phyloP scores from a whole-genome alignment of 1,140 invertebrate genomes.

The Radopholus similis region DNA sequence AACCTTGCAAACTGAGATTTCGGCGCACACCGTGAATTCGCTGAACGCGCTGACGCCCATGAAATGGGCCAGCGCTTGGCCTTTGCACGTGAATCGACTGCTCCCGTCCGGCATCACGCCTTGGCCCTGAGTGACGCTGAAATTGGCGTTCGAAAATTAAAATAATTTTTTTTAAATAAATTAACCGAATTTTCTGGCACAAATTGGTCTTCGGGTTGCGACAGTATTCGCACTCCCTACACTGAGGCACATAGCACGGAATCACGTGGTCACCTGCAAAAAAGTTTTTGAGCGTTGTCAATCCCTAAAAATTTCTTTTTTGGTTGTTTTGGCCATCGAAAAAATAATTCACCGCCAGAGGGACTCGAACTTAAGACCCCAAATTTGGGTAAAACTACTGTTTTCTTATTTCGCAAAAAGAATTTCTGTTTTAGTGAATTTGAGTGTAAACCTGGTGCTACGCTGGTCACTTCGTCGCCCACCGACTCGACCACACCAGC shows the following conservation, averaged over 20 bases:
- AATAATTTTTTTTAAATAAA: background rate
- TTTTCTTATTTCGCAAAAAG: too few species aligned
- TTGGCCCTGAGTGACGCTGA: conserved; percentile 62
- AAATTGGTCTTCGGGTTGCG: conserved; percentile 90
- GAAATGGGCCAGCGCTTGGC: conserved; percentile 83
- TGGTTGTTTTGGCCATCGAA: too few species aligned
- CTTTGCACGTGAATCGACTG: conserved; percentile 78
- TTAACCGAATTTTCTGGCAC: conserved; percentile 79
- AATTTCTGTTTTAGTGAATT: too few species aligned
- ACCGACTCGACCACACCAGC: conserved; percentile 79
- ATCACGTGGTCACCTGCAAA: conserved; percentile 74
- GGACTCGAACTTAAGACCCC: background rate
- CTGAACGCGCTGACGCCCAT: conserved; percentile 97
- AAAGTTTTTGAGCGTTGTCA: too few species aligned
- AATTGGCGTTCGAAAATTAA: conserved; percentile 15
- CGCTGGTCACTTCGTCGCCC: conserved; percentile 52
- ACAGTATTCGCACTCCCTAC: conserved; percentile 92
- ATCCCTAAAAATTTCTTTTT: too few species aligned
- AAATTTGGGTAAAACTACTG: too few species aligned
- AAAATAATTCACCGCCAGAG: too few species aligned
- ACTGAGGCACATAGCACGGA: conserved; percentile 92
- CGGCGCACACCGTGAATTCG: conserved; percentile 94
- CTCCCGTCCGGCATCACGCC: conserved; percentile 93
- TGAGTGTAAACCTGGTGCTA: conserved; percentile 64
- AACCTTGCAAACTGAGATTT: conserved; percentile 85